Percentiles rank a stretch among this genome's conserved stretches.
These are phyloP conservation scores for Centropyge bicolor DNA, from an alignment of 2,797 vertebrate species.

Conservation along the genomic window DNA sequence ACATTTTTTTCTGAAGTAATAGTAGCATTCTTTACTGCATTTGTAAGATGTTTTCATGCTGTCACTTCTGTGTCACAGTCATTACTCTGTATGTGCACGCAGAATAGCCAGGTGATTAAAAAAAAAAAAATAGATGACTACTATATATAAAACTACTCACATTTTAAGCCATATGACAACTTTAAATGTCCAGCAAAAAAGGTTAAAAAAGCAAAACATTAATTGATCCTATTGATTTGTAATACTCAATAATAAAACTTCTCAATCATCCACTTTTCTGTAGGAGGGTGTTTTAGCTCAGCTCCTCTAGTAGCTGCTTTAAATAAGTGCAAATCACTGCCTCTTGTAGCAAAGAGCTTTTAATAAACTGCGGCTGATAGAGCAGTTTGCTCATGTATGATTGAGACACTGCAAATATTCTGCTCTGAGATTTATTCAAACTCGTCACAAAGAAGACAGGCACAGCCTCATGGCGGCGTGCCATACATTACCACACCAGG, in stretches of 20 bases:
- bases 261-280: slow-evolving; percentile 4
- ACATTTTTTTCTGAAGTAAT: not conserved
- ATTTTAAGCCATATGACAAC: no score
- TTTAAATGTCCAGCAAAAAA: no score
- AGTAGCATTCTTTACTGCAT: not conserved
- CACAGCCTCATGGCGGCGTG: slow-evolving; percentile 30
- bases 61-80: not conserved
- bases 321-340: slow-evolving; percentile 27
- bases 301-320: slow-evolving; percentile 13
- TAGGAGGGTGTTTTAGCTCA: not conserved
- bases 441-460: slow-evolving; percentile 25
- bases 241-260: not conserved
- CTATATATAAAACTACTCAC: not conserved
- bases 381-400: slow-evolving; percentile 29
- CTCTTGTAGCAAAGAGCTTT: slow-evolving; percentile 25
- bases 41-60: not conserved
- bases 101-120: no score
- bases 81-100: not conserved
- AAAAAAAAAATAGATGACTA: no score
- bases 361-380: no score
- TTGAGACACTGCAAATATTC: slow-evolving; percentile 43
- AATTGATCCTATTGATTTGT: slow-evolving; percentile 5
- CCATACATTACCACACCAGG: slow-evolving; percentile 49
- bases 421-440: slow-evolving; percentile 48
- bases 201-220: not conserved